Conservation (phyloP, 2,797 vertebrate genomes). For the Sardinella longiceps region DNA sequence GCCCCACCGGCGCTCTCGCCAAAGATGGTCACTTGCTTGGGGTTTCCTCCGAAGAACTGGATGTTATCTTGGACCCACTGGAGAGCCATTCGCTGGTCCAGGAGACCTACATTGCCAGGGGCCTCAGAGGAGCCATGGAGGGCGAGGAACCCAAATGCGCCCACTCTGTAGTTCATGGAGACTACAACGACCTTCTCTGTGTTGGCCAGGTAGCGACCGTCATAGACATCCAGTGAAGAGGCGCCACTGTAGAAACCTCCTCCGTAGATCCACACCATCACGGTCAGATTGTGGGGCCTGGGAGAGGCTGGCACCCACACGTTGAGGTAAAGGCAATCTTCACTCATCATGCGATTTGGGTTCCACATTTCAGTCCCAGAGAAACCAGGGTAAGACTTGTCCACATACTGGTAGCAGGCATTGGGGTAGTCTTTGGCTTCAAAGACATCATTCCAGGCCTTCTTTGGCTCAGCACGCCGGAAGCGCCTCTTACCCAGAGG, state of each 20-base stretch:
- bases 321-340: conserved; percentile 92
- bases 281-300: conserved; percentile 77
- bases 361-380: conserved; percentile 93
- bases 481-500: conserved; percentile 84
- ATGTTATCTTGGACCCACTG: conserved; percentile 89
- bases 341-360: conserved; percentile 88
- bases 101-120: conserved; percentile 87
- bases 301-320: conserved; percentile 84
- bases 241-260: conserved; percentile 92
- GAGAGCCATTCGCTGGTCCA: conserved; percentile 89
- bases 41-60: conserved; percentile 85
- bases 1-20: conserved; percentile 91
- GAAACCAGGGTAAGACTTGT: conserved; percentile 85
- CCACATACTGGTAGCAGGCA: conserved; percentile 86
- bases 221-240: conserved; percentile 89
- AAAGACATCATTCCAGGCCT: conserved; percentile 75
- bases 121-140: conserved; percentile 86
- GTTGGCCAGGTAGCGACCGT: conserved; percentile 86
- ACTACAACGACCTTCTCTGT: conserved; percentile 84
- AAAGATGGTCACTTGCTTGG: conserved; percentile 87
- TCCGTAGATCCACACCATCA: conserved; percentile 95
- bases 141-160: conserved; percentile 89
- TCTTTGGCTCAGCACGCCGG: conserved; percentile 79
- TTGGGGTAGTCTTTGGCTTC: conserved; percentile 78
- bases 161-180: conserved; percentile 92